A percentile compares a stretch with the other conserved stretches of the same genome.
Conservation (phyloP, 1,140 invertebrate species). For the Dryas iulia region DNA sequence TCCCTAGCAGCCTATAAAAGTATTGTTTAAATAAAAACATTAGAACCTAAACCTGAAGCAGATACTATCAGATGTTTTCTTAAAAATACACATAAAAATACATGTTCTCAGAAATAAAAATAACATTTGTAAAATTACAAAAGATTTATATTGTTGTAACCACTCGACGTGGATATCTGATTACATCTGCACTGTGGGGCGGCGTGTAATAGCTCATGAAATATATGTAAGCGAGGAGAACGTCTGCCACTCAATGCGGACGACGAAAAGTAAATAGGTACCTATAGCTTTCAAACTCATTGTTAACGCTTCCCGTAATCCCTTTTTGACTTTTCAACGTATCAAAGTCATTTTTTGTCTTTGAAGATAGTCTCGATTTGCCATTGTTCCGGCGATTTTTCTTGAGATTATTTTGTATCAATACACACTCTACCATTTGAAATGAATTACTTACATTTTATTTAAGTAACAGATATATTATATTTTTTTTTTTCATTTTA, state of each 20-base stretch:
- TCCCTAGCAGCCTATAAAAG: too few species aligned
- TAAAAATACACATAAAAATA: too few species aligned
- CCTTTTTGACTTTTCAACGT: constrained; percentile 59
- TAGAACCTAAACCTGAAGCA: too few species aligned
- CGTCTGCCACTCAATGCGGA: constrained; percentile 54
- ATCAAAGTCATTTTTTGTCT: constrained; percentile 50
- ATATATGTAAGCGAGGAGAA: constrained; percentile 72
- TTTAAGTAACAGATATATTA: too few species aligned
- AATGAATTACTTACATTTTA: too few species aligned
- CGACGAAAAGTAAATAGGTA: constrained; percentile 58
- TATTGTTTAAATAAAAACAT: too few species aligned
- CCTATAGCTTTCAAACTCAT: constrained; percentile 53
- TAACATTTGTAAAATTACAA: neutral
- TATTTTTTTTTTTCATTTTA: too few species aligned
- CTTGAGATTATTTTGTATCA: neutral
- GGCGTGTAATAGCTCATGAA: constrained; percentile 77
- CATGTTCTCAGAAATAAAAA: too few species aligned
- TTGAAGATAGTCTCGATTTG: constrained; percentile 38
- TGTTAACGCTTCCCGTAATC: constrained; percentile 62
- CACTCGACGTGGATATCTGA: constrained; percentile 42
- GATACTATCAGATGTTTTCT: too few species aligned
- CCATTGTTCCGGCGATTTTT: constrained; percentile 28
- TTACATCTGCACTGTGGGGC: constrained; percentile 49
- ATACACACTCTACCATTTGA: neutral
- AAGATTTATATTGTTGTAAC: constrained; percentile 23